These are phyloP conservation scores for Crenuchus spilurus DNA, from an alignment of 2,797 vertebrate species.

Conservation along the genomic window DNA sequence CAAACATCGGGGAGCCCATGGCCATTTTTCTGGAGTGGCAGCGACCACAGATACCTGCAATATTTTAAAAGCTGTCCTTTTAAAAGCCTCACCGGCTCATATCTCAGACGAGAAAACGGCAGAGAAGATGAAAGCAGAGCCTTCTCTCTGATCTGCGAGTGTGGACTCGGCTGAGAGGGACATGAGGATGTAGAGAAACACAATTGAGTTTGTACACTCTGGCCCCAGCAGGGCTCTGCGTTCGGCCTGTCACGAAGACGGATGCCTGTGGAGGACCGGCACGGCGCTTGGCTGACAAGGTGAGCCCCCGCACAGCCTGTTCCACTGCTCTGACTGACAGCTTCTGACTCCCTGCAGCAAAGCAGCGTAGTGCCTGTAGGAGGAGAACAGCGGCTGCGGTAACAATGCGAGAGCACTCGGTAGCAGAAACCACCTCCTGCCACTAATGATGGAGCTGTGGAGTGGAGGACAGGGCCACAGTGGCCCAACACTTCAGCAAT, in stretches of 20 bases:
- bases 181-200: conserved; percentile 63
- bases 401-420: conserved; percentile 31
- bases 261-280: conserved; percentile 60
- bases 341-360: conserved; percentile 30
- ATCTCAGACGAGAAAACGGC: conserved; percentile 24
- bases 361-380: conserved; percentile 35
- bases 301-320: conserved; percentile 49
- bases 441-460: conserved; percentile 43
- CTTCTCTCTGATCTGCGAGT: conserved; percentile 50
- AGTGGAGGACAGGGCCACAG: conserved; percentile 23
- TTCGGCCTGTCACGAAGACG: conserved; percentile 61
- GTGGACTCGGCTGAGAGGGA: conserved; percentile 70
- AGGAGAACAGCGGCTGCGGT: conserved; percentile 42
- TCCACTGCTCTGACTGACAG: conserved; percentile 50
- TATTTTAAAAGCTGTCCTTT: conserved; percentile 19
- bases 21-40: neutral
- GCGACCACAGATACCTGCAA: conserved; percentile 10
- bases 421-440: conserved; percentile 29
- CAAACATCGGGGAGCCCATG: neutral
- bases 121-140: conserved; percentile 34
- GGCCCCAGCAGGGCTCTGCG: conserved; percentile 60
- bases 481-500: conserved; percentile 33
- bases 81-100: neutral
- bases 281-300: conserved; percentile 44
- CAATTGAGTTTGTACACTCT: conserved; percentile 74